Conservation (phyloP, 2,113 vertebrate species). For the Collichthys lucidus region DNA sequence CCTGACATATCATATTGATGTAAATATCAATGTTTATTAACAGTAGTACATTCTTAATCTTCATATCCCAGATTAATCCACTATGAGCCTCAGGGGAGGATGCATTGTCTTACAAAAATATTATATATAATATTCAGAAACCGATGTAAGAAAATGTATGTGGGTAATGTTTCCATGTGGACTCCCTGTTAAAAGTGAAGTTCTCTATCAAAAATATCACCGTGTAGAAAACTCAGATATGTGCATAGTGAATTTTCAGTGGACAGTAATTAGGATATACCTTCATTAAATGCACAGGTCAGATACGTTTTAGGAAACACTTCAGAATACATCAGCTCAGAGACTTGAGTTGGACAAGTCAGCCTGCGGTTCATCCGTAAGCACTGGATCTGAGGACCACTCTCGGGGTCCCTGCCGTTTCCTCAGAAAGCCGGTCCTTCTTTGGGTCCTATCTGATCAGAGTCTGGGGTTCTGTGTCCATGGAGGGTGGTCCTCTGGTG, state of each 20-base stretch:
- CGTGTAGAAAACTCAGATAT: slow-evolving; percentile 72
- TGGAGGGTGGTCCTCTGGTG: slow-evolving; percentile 82
- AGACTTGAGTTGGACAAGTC: slow-evolving; percentile 29
- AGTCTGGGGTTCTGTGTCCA: slow-evolving; percentile 72
- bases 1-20: slow-evolving; percentile 87
- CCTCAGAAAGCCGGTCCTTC: slow-evolving; percentile 57
- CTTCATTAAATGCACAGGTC: slow-evolving; percentile 71
- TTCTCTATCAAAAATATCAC: slow-evolving; percentile 75
- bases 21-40: slow-evolving; percentile 81
- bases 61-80: slow-evolving; percentile 84
- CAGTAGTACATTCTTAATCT: slow-evolving; percentile 88
- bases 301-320: slow-evolving; percentile 47
- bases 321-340: slow-evolving; percentile 35
- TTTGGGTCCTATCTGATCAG: slow-evolving; percentile 77
- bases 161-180: slow-evolving; percentile 63
- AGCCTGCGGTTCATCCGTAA: background rate
- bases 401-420: slow-evolving; percentile 44
- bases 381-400: slow-evolving; percentile 22
- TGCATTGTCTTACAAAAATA: slow-evolving; percentile 75
- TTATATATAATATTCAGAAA: slow-evolving; percentile 65
- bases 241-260: slow-evolving; percentile 77
- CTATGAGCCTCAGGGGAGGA: slow-evolving; percentile 59
- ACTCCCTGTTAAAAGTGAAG: slow-evolving; percentile 59
- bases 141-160: slow-evolving; percentile 81
- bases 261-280: slow-evolving; percentile 63